Conservation (phyloP, 2,888 invertebrate genomes). For the Nomada fucata region DNA sequence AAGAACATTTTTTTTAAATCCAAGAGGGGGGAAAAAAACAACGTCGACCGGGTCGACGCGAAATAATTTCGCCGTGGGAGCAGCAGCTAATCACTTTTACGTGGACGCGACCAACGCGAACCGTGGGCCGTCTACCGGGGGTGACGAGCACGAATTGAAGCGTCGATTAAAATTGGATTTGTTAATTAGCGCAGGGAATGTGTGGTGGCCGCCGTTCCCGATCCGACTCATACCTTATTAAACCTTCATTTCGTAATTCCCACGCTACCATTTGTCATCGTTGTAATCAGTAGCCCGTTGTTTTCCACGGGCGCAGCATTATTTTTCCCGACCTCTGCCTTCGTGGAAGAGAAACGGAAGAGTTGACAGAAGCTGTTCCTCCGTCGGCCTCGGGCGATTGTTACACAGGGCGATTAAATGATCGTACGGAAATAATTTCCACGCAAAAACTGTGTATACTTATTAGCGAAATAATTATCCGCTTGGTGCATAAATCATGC, state of each 20-base stretch:
- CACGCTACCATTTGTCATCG: slow-evolving; percentile 72
- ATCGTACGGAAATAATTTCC: too few relatives aligned
- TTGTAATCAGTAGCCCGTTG: slow-evolving; percentile 66
- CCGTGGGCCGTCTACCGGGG: slow-evolving; percentile 18
- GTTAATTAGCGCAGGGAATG: slow-evolving; percentile 79
- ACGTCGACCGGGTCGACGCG: slow-evolving; percentile 43
- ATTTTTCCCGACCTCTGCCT: slow-evolving; percentile 12
- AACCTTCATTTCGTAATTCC: slow-evolving; percentile 80
- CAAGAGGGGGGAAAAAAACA: slow-evolving; percentile 12
- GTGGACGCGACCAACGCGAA: slow-evolving; percentile 68
- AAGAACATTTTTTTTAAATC: slow-evolving; percentile 27
- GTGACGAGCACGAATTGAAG: slow-evolving; percentile 70
- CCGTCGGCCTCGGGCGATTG: too few relatives aligned
- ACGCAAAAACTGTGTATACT: too few relatives aligned
- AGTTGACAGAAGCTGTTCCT: too few relatives aligned
- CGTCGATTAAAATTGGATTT: slow-evolving; percentile 82
- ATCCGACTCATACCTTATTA: slow-evolving; percentile 78
- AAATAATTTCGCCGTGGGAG: slow-evolving; percentile 75
- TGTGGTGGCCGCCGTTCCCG: slow-evolving; percentile 59
- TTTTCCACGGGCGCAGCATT: slow-evolving; percentile 39
- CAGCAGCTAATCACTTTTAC: slow-evolving; percentile 75
- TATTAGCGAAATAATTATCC: too few relatives aligned
- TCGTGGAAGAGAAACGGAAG: neutral
- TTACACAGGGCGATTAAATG: too few relatives aligned
- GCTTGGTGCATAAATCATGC: too few relatives aligned